Conservation (phyloP, 2,888 invertebrate genomes). For the Protonemura montana region DNA sequence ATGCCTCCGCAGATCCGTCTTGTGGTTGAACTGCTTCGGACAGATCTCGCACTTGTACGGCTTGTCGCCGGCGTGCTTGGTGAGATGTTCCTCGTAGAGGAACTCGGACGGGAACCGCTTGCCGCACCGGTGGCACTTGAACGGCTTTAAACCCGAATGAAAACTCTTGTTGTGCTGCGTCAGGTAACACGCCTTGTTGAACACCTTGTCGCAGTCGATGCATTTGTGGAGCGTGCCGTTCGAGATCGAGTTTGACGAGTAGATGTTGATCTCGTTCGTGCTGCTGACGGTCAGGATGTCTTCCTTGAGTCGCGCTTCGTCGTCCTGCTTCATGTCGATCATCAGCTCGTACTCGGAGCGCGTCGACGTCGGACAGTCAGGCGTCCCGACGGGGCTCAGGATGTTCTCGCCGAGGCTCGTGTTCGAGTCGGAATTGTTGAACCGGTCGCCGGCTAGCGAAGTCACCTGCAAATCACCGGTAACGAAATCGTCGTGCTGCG, state of each 20-base stretch:
- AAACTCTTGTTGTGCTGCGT: slow-evolving; percentile 92
- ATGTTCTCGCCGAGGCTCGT: slow-evolving; percentile 51
- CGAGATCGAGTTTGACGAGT: slow-evolving; percentile 44
- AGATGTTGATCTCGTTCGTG: slow-evolving; percentile 45
- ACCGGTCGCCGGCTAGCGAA: slow-evolving; percentile 39
- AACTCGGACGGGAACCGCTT: slow-evolving; percentile 80
- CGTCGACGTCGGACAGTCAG: slow-evolving; percentile 55
- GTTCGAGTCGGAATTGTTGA: slow-evolving; percentile 55
- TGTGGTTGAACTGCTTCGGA: slow-evolving; percentile 90
- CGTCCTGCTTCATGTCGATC: slow-evolving; percentile 30
- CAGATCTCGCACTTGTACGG: slow-evolving; percentile 86
- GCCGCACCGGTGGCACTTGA: slow-evolving; percentile 84
- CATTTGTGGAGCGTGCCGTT: slow-evolving; percentile 67
- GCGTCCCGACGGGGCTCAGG: slow-evolving; percentile 48
- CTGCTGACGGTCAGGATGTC: slow-evolving; percentile 32
- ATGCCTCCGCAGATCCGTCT: slow-evolving; percentile 86
- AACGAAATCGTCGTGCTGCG: slow-evolving; percentile 5
- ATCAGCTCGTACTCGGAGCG: slow-evolving; percentile 48
- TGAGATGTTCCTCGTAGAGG: slow-evolving; percentile 76
- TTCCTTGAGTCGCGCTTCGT: slow-evolving; percentile 52
- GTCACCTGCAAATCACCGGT: slow-evolving; percentile 44
- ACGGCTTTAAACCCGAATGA: slow-evolving; percentile 86
- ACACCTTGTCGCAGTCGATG: slow-evolving; percentile 82
- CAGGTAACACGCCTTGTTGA: slow-evolving; percentile 86
- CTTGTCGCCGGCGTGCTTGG: slow-evolving; percentile 82